Conservation (phyloP, 2,888 invertebrate genomes). For the Cepaea hortensis region DNA sequence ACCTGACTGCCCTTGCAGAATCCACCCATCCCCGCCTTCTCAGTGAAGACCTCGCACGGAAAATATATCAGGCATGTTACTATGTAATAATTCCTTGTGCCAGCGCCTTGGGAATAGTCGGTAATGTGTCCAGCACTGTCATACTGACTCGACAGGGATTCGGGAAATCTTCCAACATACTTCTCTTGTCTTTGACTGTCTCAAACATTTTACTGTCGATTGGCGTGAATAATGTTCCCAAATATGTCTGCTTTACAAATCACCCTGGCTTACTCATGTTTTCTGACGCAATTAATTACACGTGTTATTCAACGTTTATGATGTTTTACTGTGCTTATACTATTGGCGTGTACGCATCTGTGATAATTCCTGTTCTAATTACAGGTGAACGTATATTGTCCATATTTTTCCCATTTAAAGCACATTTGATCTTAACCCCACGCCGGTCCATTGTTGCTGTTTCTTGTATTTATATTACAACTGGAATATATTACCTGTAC, state of each 20-base stretch:
- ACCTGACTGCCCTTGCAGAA: no score
- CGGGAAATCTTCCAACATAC: background rate
- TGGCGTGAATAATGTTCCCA: background rate
- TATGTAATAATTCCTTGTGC: background rate
- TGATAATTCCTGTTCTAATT: background rate
- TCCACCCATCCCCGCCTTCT: no score
- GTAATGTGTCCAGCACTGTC: background rate
- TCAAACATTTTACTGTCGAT: background rate
- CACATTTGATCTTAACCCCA: background rate
- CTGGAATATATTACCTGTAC: background rate
- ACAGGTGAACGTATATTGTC: background rate
- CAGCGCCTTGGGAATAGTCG: background rate
- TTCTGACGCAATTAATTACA: background rate
- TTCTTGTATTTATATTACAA: background rate
- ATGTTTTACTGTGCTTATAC: background rate
- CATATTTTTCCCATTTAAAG: background rate
- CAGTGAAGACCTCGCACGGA: no score
- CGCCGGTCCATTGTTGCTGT: background rate
- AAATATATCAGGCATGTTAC: background rate
- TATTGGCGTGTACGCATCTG: background rate
- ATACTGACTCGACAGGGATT: background rate
- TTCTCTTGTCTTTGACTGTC: background rate
- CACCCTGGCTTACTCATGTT: background rate
- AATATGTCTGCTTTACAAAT: background rate
- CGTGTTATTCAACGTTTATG: background rate